A percentile compares a stretch with the other conserved stretches of the same genome.
These are phyloP conservation scores for Ruditapes philippinarum DNA, from an alignment of 1,140 invertebrate species.

Conservation along the genomic window DNA sequence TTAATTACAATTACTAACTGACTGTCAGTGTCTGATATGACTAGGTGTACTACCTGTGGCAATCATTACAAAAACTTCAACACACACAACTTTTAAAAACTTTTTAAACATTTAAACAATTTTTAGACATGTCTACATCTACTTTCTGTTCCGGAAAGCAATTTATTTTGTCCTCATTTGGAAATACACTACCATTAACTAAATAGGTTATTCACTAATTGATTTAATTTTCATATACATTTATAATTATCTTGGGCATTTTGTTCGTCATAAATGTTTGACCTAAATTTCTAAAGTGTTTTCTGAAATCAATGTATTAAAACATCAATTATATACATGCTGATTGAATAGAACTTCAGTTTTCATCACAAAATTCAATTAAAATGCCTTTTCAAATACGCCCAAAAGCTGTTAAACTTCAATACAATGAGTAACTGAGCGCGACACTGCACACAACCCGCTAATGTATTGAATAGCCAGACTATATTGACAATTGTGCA, in stretches of 20 bases:
- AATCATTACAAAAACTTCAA: no score
- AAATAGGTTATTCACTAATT: neutral
- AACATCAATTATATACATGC: constrained; percentile 19
- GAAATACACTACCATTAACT: no score
- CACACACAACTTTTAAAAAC: no score
- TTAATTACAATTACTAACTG: no score
- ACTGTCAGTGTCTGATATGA: no score
- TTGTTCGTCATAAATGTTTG: neutral
- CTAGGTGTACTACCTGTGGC: no score
- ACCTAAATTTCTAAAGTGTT: constrained; percentile 7
- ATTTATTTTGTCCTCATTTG: no score
- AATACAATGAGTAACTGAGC: neutral
- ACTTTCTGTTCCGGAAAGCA: no score
- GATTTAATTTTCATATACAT: no score
- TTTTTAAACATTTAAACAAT: no score
- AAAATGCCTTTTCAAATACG: neutral
- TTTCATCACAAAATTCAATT: constrained; percentile 7
- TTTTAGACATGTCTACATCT: no score
- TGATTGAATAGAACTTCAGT: constrained; percentile 3
- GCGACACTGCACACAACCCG: constrained; percentile 8
- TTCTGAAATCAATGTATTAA: constrained; percentile 20
- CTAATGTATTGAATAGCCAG: constrained; percentile 22
- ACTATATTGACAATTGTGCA: constrained; percentile 50
- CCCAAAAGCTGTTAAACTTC: constrained; percentile 3
- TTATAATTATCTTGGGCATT: neutral